Conservation (phyloP, 2,888 invertebrate species). For the Laothoe populi region DNA sequence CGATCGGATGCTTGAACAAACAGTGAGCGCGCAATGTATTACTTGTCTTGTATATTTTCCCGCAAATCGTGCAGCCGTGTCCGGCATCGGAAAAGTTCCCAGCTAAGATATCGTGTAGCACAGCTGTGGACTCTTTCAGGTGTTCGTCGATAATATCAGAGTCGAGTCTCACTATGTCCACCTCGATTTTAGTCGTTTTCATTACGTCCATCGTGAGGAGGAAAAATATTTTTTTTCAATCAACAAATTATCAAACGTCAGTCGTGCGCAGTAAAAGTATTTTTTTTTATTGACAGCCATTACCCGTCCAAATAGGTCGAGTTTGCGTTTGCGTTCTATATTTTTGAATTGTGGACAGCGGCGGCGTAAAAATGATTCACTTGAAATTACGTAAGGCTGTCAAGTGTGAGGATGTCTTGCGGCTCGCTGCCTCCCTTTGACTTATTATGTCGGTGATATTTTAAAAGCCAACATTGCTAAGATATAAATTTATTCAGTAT, state of each 20-base stretch:
- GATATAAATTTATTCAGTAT: background rate
- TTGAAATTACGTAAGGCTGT: slow-evolving; percentile 2
- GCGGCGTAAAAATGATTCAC: slow-evolving; percentile 4
- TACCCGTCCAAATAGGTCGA: slow-evolving; percentile 1
- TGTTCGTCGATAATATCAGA: slow-evolving; percentile 56
- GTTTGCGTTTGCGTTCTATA: background rate
- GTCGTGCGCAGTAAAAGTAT: slow-evolving; percentile 26
- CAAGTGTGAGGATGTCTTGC: slow-evolving; percentile 3
- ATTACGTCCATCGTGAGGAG: background rate
- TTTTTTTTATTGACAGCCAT: slow-evolving; percentile 18
- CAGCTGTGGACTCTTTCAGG: slow-evolving; percentile 55
- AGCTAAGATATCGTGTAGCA: slow-evolving; percentile 56
- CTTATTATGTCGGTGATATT: background rate
- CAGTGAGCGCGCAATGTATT: slow-evolving; percentile 60
- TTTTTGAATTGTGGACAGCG: background rate
- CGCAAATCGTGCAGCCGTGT: slow-evolving; percentile 73
- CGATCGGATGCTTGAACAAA: slow-evolving; percentile 61
- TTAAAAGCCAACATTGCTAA: background rate
- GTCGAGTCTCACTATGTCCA: slow-evolving; percentile 53
- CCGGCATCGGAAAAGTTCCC: slow-evolving; percentile 32
- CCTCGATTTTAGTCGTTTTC: slow-evolving; percentile 41
- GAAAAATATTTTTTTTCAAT: slow-evolving; percentile 17
- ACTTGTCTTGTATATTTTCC: slow-evolving; percentile 63
- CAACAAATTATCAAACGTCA: slow-evolving; percentile 36
- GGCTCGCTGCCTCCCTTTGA: slow-evolving; percentile 3